Evolutionary conservation across 2,113 vertebrate species (phyloP).

Genomic region (Archocentrus centrarchus): DNA sequence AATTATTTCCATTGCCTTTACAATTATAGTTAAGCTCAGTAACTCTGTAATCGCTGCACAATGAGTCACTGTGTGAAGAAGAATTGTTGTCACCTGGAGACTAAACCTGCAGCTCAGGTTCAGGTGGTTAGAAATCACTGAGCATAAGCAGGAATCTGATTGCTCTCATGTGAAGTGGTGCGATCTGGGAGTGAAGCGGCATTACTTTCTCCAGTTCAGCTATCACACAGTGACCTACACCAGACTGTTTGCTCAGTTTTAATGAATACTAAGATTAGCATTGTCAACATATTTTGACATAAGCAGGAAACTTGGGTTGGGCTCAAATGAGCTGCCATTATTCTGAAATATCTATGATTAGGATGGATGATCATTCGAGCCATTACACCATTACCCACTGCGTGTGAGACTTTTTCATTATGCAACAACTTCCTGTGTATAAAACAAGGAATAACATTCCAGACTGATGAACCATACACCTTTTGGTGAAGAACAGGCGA

Average conservation of each 20-base stretch:
- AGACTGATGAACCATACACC: background rate
- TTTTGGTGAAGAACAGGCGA: background rate
- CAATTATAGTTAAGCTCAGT: slow-evolving; percentile 1
- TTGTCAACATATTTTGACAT: background rate
- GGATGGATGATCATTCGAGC: background rate
- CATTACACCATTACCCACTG: background rate
- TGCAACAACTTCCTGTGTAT: slow-evolving; percentile 13
- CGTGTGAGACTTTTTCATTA: slow-evolving; percentile 18
- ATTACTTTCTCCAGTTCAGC: background rate
- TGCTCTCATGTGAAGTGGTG: slow-evolving; percentile 10
- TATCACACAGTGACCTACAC: background rate
- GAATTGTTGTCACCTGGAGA: slow-evolving; percentile 22
- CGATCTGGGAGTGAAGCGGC: fast-evolving
- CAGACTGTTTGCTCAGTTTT: background rate
- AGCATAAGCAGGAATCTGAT: slow-evolving; percentile 24
- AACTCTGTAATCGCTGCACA: background rate
- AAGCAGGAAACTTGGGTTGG: background rate
- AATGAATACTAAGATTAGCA: background rate
- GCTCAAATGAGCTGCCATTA: background rate
- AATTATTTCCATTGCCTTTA: slow-evolving; percentile 17
- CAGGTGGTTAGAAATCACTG: background rate
- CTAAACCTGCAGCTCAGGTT: slow-evolving; percentile 47
- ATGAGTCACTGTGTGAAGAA: slow-evolving; percentile 1
- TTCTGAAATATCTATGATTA: background rate
- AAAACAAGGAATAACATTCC: slow-evolving; percentile 8